These are phyloP conservation scores for Chesias legatella DNA, from an alignment of 2,888 invertebrate genomes.

Conservation along the genomic window DNA sequence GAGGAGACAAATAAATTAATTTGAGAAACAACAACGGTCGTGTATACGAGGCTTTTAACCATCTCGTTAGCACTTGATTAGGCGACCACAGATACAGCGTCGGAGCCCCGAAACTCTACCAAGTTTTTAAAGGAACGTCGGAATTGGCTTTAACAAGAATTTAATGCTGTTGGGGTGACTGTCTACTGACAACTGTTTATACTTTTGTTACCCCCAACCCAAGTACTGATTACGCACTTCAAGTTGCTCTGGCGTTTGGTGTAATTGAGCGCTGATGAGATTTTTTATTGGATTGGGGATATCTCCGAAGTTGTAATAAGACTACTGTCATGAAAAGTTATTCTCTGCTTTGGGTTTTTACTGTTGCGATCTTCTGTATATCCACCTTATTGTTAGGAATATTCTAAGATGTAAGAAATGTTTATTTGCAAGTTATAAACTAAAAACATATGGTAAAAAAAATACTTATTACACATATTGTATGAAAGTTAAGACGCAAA, in stretches of 20 bases:
- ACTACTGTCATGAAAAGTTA: neutral
- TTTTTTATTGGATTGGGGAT: constrained; percentile 12
- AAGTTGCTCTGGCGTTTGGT: constrained; percentile 12
- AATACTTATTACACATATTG: too few relatives aligned
- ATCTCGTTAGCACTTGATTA: constrained; percentile 64
- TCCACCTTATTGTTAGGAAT: too few relatives aligned
- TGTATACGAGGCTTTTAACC: constrained; percentile 35
- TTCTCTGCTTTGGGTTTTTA: too few relatives aligned
- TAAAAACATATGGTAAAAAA: too few relatives aligned
- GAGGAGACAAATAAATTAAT: too few relatives aligned
- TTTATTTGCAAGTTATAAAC: too few relatives aligned
- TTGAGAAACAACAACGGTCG: neutral
- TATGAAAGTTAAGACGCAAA: too few relatives aligned
- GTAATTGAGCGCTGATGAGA: constrained; percentile 11
- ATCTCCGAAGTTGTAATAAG: constrained; percentile 11
- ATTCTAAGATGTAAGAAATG: too few relatives aligned
- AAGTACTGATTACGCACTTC: constrained; percentile 1
- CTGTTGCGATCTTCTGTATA: too few relatives aligned
- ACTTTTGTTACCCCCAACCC: constrained; percentile 6
- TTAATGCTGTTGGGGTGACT: constrained; percentile 21
- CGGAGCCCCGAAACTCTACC: constrained; percentile 35
- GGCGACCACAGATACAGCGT: constrained; percentile 50
- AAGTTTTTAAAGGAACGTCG: constrained; percentile 46
- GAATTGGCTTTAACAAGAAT: constrained; percentile 28
- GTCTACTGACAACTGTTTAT: constrained; percentile 24